These are phyloP conservation scores for Epiblema foenella DNA, from an alignment of 2,888 invertebrate genomes.

Conservation along the genomic window DNA sequence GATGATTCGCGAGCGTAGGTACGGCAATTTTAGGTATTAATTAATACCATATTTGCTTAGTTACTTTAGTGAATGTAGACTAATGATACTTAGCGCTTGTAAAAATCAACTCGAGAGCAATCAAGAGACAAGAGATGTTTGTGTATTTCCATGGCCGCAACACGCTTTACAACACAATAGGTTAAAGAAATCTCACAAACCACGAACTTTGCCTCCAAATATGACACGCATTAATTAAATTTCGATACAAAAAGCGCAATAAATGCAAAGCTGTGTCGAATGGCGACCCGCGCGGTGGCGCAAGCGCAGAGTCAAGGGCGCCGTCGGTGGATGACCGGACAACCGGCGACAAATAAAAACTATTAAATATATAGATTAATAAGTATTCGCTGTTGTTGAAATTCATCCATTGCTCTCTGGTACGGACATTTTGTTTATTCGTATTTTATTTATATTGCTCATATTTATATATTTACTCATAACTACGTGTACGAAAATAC, in stretches of 20 bases:
- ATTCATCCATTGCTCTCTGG: too few relatives aligned
- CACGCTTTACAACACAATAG: conserved; percentile 15
- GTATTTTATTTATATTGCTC: too few relatives aligned
- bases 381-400: too few relatives aligned
- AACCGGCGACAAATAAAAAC: background rate
- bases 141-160: background rate
- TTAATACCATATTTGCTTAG: background rate
- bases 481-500: too few relatives aligned
- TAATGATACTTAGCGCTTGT: background rate
- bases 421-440: too few relatives aligned
- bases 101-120: background rate
- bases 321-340: conserved; percentile 9
- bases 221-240: conserved; percentile 37
- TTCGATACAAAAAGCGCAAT: conserved; percentile 40
- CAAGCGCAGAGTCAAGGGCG: conserved; percentile 41
- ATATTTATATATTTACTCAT: too few relatives aligned
- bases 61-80: background rate
- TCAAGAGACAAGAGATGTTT: background rate
- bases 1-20: background rate
- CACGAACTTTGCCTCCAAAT: conserved; percentile 29
- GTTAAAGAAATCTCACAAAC: conserved; percentile 27
- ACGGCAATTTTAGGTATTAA: background rate
- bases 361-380: too few relatives aligned
- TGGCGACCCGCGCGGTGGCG: conserved; percentile 26
- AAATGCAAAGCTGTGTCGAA: conserved; percentile 37